Percentiles rank a stretch among this genome's conserved stretches.
These are phyloP conservation scores for Menura novaehollandiae DNA, from an alignment of 2,113 vertebrate species.

Conservation along the genomic window DNA sequence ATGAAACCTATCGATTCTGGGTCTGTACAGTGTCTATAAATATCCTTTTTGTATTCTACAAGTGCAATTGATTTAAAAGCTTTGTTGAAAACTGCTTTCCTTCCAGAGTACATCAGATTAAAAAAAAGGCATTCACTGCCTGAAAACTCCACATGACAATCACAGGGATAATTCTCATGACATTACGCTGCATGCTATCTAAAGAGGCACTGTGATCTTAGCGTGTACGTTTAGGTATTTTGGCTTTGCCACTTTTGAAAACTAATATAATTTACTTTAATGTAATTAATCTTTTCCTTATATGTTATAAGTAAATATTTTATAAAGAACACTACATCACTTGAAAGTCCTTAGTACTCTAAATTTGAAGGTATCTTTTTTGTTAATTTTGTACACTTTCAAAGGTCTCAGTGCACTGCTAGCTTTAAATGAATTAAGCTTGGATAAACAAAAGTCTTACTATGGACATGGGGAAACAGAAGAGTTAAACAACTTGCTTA, in stretches of 20 bases:
- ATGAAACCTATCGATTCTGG: background rate
- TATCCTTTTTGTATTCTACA: slow-evolving; percentile 20
- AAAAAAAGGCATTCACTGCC: slow-evolving; percentile 5
- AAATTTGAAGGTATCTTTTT: background rate
- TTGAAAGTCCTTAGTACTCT: background rate
- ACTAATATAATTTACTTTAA: background rate
- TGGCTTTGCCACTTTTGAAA: background rate
- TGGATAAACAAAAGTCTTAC: background rate
- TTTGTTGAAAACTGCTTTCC: slow-evolving; percentile 30
- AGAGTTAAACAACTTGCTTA: background rate
- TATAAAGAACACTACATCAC: background rate
- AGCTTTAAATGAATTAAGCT: background rate
- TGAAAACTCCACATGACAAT: slow-evolving; percentile 30
- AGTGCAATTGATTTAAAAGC: slow-evolving; percentile 23
- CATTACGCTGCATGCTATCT: background rate
- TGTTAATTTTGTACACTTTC: background rate
- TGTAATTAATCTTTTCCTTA: background rate
- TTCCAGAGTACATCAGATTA: background rate
- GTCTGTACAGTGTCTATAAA: slow-evolving; percentile 17
- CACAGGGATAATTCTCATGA: slow-evolving; percentile 10
- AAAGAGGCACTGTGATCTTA: background rate
- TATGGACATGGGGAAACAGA: background rate
- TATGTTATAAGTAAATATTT: background rate
- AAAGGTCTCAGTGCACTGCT: background rate
- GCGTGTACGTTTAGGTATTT: background rate